Evolutionary conservation across 2,797 vertebrate genomes (phyloP).

Genomic region (Halcyon badia): DNA sequence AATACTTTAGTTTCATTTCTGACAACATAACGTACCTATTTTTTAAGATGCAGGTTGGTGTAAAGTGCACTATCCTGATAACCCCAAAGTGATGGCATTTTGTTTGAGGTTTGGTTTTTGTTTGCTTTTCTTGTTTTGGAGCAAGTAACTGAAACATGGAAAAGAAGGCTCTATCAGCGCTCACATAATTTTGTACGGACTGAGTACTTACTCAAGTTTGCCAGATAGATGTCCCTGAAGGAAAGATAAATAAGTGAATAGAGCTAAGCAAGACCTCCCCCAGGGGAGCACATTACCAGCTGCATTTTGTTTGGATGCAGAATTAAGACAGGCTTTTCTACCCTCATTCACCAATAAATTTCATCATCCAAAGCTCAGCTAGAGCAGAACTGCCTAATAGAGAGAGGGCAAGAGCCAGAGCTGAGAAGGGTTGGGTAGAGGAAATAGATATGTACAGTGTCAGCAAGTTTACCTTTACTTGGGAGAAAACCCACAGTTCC

Average conservation of each 20-base stretch:
- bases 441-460: background rate
- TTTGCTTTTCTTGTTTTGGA: background rate
- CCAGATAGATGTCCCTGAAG: background rate
- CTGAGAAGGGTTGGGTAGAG: background rate
- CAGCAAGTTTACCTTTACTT: background rate
- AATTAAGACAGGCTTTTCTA: background rate
- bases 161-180: background rate
- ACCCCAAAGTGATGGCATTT: background rate
- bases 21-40: fast-evolving
- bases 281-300: background rate
- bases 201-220: background rate
- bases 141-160: background rate
- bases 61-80: background rate
- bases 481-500: background rate
- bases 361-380: background rate
- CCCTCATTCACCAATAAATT: background rate
- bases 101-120: background rate
- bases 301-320: background rate
- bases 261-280: background rate
- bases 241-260: background rate
- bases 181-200: fast-evolving
- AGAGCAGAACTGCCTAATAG: background rate
- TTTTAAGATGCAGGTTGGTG: background rate
- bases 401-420: background rate
- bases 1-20: background rate